Base-by-base conservation (phyloP, 2,797 vertebrate genomes). In the Hozukius guyotensis region DNA sequence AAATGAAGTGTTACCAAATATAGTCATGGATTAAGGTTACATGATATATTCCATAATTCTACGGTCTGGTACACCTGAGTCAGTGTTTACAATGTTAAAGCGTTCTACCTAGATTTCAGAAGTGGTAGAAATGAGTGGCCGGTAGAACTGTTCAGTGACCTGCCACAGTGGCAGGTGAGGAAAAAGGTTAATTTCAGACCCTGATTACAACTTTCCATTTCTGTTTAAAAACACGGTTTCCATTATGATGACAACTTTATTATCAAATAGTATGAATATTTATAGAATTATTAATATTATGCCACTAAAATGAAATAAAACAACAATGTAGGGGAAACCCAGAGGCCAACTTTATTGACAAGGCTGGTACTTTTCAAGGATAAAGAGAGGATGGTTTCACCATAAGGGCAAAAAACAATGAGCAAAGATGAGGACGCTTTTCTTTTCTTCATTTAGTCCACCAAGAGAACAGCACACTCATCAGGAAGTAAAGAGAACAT, bases 301-400 rank as follows among this genome's bases (percentile, higher is more conserved):
- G 3, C 20, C 4, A 49, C 13, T 16, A 12, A 80, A 79, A 88
- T 1, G 22, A 77, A 57, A 64, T 16, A 55, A 63, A 49, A 63
- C 7, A 57, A 77, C 22, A 72, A 34, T 80, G 67, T 42, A 70
- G 67, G 92, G 89, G 88, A 93, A 94, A 87, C 83, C 81, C 76
- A 86, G 81, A 93, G 90, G 87, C 92, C 90, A 91, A 92, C 88
- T 95, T 96, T 96, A 95, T 96, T 96, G 93, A 95, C 92, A 94
- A 64, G 67, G 84, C 89, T 92, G 89, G 89, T 91, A 92, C 78
- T 85, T 91, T 92, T 90, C 81, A 91, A 86, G 80, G 87, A 79
- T 72, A 91, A 89, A 92, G 92, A 90, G 84, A 81, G 78, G 74
- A 84, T 92, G 91, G 75, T 90, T 92, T 93, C 88, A 93, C 91